Percentiles rank a stretch among this genome's conserved stretches.
Evolutionary conservation across 1,140 invertebrate species (phyloP).

Genomic region (Lethrus apterus): DNA sequence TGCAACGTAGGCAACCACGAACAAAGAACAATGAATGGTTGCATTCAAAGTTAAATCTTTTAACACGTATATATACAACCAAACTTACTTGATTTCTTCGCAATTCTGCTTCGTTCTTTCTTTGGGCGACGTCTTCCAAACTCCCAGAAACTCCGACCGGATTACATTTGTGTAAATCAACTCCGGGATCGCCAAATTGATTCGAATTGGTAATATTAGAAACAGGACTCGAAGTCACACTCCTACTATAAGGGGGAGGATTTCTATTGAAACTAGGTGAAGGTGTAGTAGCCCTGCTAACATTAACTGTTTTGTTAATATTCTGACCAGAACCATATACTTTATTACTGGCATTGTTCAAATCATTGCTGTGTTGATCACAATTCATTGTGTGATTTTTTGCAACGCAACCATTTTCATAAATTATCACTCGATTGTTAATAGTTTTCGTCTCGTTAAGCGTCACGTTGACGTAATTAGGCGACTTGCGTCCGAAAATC

Average conservation of each 20-base stretch:
- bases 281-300: constrained; percentile 1
- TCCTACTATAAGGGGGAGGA: constrained; percentile 38
- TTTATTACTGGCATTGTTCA: constrained; percentile 32
- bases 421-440: constrained; percentile 38
- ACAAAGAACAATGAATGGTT: background rate
- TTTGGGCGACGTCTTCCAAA: constrained; percentile 41
- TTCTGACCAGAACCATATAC: constrained; percentile 33
- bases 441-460: constrained; percentile 37
- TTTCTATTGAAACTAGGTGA: constrained; percentile 16
- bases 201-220: constrained; percentile 25
- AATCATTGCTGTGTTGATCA: constrained; percentile 28
- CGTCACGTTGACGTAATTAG: constrained; percentile 38
- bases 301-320: constrained; percentile 31
- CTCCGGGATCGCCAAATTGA: constrained; percentile 20
- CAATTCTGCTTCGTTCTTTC: constrained; percentile 45
- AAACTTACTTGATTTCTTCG: constrained; percentile 41
- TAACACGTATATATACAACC: background rate
- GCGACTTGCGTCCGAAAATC: constrained; percentile 33
- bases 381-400: constrained; percentile 30
- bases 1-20: background rate
- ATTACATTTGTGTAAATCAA: constrained; percentile 39
- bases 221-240: constrained; percentile 34
- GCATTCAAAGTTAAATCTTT: constrained; percentile 1
- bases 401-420: constrained; percentile 36
- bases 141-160: constrained; percentile 30